Base-by-base conservation (phyloP, 35 echinoderm and acorn worm species). In the Apostichopus californicus region DNA sequence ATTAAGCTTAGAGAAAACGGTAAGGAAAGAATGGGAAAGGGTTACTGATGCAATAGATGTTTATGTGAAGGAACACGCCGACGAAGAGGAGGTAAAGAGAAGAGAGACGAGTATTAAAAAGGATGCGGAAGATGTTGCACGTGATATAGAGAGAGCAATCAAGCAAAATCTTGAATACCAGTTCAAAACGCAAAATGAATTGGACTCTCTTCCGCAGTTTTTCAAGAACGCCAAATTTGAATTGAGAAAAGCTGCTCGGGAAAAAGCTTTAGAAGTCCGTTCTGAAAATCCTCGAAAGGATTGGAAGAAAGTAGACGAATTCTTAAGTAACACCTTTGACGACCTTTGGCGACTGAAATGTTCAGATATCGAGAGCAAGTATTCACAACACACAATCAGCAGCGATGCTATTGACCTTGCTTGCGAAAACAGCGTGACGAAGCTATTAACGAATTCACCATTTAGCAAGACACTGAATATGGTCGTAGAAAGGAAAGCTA, bases 41-140 rank as follows among this genome's bases (percentile, higher is more conserved):
- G 85, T 87, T 5, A 2, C 23, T 1, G 18, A 87, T 4, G 63
- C 54, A 25, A 70, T 87, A 23, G 85, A 87, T 66, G 57, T 22
- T 0, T 87, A 87, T 58, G 57, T 87, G 15, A 70, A 14, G 2
- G 24, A 15, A 70, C 55, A 87, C 28, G 23, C 56, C 17, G 21
- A 87, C 58, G 55, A 87, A 87, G 85, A 58, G 5, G 85, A 87
- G 21, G 85, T 87, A 0, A 58, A 87, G 21, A 15, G 85, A 2
- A 15, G 57, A n/a, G 5, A 66, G 1, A 18, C 14, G 1, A 66
- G 53, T 5, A n/a, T 87, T 8, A 87, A 87, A n/a, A 58, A 58
- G 22, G 54, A 58, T 2, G 18, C 85, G 21, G 11, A 64, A 21
- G 57, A 87, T 24, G 46, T 65, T 66, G 85, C 85, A 9, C 9